These are phyloP conservation scores for Cetoscarus ocellatus DNA, from an alignment of 2,797 vertebrate genomes.

Conservation along the genomic window DNA sequence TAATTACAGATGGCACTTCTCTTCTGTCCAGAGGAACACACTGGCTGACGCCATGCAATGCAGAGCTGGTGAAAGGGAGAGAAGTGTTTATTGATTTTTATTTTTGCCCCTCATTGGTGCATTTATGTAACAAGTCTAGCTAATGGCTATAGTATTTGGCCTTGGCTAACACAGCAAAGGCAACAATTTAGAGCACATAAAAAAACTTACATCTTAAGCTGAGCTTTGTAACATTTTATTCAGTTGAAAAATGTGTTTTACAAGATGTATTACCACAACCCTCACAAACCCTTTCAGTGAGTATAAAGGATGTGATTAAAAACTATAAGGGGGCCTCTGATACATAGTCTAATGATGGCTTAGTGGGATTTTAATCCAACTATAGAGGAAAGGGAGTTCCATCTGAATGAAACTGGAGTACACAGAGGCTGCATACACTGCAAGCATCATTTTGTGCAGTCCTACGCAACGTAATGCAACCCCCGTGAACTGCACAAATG, in stretches of 20 bases:
- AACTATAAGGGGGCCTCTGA: constrained; percentile 45
- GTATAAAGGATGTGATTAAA: constrained; percentile 31
- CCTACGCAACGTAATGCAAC: constrained; percentile 44
- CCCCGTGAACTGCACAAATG: constrained; percentile 20
- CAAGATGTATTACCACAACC: not conserved
- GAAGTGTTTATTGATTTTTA: not conserved
- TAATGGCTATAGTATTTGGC: constrained; percentile 9
- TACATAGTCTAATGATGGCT: constrained; percentile 31
- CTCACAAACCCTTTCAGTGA: not conserved
- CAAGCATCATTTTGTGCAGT: constrained; percentile 26
- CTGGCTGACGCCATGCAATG: constrained; percentile 87
- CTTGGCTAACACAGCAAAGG: not conserved
- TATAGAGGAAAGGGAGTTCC: constrained; percentile 21
- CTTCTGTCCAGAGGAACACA: constrained; percentile 90
- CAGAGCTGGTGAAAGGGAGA: constrained; percentile 80
- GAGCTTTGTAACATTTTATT: constrained; percentile 1
- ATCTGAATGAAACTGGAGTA: constrained; percentile 38
- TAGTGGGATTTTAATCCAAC: constrained; percentile 52
- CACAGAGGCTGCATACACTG: constrained; percentile 30
- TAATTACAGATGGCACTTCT: constrained; percentile 94
- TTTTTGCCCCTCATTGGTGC: not conserved
- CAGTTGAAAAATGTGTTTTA: not conserved
- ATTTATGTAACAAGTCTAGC: not conserved
- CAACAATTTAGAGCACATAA: constrained; percentile 11
- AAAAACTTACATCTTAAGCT: not conserved